Base-by-base conservation (phyloP, 2,888 invertebrate species). In the Drosophila greeni region DNA sequence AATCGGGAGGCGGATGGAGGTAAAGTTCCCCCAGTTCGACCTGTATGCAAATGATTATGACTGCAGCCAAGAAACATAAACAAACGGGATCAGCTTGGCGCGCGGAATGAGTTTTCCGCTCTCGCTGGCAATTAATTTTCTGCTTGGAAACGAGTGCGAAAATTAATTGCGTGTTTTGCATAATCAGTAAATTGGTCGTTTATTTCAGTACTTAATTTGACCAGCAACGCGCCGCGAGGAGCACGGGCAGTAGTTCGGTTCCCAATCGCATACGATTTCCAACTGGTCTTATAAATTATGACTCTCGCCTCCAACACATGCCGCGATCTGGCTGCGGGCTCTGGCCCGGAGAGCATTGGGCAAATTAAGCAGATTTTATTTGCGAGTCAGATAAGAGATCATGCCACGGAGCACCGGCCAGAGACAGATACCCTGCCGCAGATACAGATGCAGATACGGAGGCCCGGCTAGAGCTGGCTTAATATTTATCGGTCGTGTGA, bases 401-500 rank as follows among this genome's bases (percentile, higher is more conserved):
- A 73, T 53, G 51, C 51, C 72, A 69, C 53, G 51, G 62, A 79
- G 62, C 70, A 70, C 53, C 66, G 36, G 5, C 53, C 64, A 79
- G 66, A 72, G 72, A 66, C 49, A 37, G 51, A 47, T 24, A 9
- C 65, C 42, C 53, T 20, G 42, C 39, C 48, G 33, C 53, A 40
- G 53, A 42, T 48, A 52, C 31, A 16, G 42, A 42, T 24, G 23
- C 54, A 40, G 48, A 52, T 52, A 16, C n/a, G 9, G 45, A 14
- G 16, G 39, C 16, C 23, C 14, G 42, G 24, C 55, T 71, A 60
- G 45, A 40, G 48, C 47, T 49, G 26, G 49, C 37, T 54, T 54
- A 69, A 76, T 78, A 86, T 86, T 86, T 86, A 86, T 86, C 77
- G 85, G 83, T 85, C 81, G 85, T 85, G 85, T 86, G 85, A 76